phyloP scores from a whole-genome alignment of 2,113 vertebrate genomes.

The Condylura cristata region DNA sequence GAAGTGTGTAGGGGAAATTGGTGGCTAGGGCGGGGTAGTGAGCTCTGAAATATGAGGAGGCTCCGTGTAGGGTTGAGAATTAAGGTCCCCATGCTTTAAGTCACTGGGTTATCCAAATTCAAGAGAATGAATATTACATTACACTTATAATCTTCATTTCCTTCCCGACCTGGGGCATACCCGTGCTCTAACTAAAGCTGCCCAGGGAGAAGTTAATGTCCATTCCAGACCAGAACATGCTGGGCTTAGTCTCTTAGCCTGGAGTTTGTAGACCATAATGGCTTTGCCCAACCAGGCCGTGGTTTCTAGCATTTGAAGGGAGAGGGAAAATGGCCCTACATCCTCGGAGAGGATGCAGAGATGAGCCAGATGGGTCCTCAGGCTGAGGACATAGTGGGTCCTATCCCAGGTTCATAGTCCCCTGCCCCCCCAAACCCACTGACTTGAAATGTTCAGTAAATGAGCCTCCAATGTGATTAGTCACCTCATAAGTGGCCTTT shows the following conservation, averaged over 20 bases:
- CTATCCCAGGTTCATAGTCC: slow-evolving; percentile 29
- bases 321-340: neutral
- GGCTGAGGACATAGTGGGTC: slow-evolving; percentile 46
- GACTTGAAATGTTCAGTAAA: slow-evolving; percentile 73
- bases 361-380: slow-evolving; percentile 8
- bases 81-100: neutral
- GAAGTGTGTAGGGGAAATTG: neutral
- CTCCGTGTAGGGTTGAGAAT: neutral
- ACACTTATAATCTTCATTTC: slow-evolving; percentile 58
- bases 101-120: slow-evolving; percentile 51
- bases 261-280: neutral
- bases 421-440: neutral
- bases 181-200: neutral
- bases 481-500: slow-evolving; percentile 80
- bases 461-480: slow-evolving; percentile 74
- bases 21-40: neutral
- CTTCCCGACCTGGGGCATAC: slow-evolving; percentile 43
- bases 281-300: neutral
- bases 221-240: slow-evolving; percentile 61
- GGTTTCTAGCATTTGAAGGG: neutral
- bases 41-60: slow-evolving; percentile 1
- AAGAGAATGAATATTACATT: slow-evolving; percentile 46
- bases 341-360: slow-evolving; percentile 25
- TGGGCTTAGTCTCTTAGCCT: neutral
- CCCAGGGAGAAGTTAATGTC: slow-evolving; percentile 54